Evolutionary conservation across 2,888 invertebrate species (phyloP), one percentile per base, ranked within the genome.

Genomic region (Drosophila demipolita): DNA sequence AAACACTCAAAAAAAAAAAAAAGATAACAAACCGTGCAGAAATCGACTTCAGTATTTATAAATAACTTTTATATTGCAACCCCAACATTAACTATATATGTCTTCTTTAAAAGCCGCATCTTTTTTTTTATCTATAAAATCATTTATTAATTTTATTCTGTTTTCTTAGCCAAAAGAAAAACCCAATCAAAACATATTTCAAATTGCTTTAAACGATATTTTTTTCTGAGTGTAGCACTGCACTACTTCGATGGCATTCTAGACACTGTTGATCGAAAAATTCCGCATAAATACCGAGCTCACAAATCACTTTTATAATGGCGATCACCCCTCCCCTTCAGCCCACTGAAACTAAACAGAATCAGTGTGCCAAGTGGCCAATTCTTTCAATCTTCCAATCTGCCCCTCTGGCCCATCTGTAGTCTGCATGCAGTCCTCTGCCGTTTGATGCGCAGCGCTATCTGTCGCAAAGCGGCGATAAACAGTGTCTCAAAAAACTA

Each of bases 301-400:
- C 85, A 80, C 84, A 85, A 85, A 89, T 89, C 85, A 85, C 78
- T 74, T 83, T 89, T 86, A 89, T 88, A 85, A 89, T 89, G 90
- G 63, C 26, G 35, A 36, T 45, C 20, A 32, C 1, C 40, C 9
- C 40, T 8, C 2, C n/a, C 23, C n/a, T 29, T 11, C 8, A 23
- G 20, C 23, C 45, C 23, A 0, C 15, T 1, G 11, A 35, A 36
- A 17, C 17, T 36, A 11, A 15, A 15, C 3, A 23, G 45, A 45
- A 23, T 23, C 45, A 53, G 8, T 23, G 20, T 23, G 33, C 3
- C 35, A 54, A 36, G 54, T 54, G 54, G 23, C 35, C 35, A 35
- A 54, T 54, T 54, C 54, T 26, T 11, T 55, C 26, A 29, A 26
- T 38, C 55, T 38, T 38, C 55, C 55, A 26, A 38, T 8, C 15